Conservation (phyloP, 2,888 invertebrate species). For the Gordius sp. region DNA sequence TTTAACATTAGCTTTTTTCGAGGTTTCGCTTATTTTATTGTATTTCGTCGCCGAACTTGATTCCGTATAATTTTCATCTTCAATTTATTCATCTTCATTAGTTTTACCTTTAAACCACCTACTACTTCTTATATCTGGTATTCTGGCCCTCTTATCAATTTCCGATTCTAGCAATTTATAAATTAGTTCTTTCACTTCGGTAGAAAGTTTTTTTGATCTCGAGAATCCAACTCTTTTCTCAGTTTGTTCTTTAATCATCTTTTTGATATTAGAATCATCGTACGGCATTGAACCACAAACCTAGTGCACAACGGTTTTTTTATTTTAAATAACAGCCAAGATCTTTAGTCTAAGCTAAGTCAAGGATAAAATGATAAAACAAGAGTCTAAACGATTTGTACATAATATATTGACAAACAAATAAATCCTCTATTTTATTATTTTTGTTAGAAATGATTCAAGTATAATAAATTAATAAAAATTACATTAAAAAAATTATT, state of each 20-base stretch:
- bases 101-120: neutral
- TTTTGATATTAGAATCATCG: constrained; percentile 47
- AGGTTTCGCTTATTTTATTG: neutral
- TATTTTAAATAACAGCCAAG: too few species aligned
- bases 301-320: too few species aligned
- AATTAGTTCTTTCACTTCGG: constrained; percentile 41
- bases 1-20: too few species aligned
- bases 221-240: constrained; percentile 26
- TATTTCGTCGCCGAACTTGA: neutral
- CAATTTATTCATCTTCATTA: neutral
- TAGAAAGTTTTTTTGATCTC: constrained; percentile 32
- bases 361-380: too few species aligned
- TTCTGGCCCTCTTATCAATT: constrained; percentile 37
- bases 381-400: too few species aligned
- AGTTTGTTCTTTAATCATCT: constrained; percentile 50
- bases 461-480: too few species aligned
- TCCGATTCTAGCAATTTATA: constrained; percentile 57
- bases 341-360: too few species aligned
- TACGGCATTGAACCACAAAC: constrained; percentile 55
- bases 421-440: too few species aligned
- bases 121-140: neutral
- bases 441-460: too few species aligned
- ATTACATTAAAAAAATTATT: too few species aligned
- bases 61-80: neutral
- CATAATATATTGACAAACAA: too few species aligned